Evolutionary conservation across 2,888 invertebrate species (phyloP), one percentile per base, ranked within the genome.

Genomic region (Eupithecia insigniata): DNA sequence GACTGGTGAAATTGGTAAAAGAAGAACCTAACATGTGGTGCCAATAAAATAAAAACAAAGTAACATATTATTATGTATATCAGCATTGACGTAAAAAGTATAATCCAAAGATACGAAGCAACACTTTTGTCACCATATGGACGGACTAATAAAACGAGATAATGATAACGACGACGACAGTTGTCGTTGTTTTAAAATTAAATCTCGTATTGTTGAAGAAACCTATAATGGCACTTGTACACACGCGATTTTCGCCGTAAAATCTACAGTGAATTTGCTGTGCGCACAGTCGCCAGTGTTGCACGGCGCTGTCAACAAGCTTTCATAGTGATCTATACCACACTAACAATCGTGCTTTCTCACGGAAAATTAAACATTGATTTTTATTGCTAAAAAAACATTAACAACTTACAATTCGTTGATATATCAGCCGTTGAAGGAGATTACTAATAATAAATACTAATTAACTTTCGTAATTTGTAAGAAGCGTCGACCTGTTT

Each of bases 71-170:
- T 32, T 8, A 2, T n/a, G n/a, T 14, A 34, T 14, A n/a, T 46
- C 46, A 43, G 46, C n/a, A 46, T n/a, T 1, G n/a, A 12, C 22
- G 12, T n/a, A 26, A 55, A 55, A 26, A 55, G 55, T 55, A 5
- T 51, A 55, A 22, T 55, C 55, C 14, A 55, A 55, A 26, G 55
- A 55, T 14, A 55, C 61, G 34, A 32, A 62, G 30, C 34, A 30
- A n/a, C 18, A 32, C 61, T 34, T 32, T 66, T 87, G 88, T 86
- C 84, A 85, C 90, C 91, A 91, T 90, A 90, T 90, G 91, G 89
- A 79, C 70, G 71, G 75, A 85, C 83, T 84, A 80, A 86, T 88
- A 86, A 88, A 84, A 84, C 22, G 77, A 76, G 87, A 90, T 89
- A 87, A 85, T 81, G 86, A 88, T 88, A 34, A n/a, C n/a, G 32